Evolutionary conservation across 53 echinoderm and acorn worm species (phyloP).

Genomic region (Echinarachnius parma): DNA sequence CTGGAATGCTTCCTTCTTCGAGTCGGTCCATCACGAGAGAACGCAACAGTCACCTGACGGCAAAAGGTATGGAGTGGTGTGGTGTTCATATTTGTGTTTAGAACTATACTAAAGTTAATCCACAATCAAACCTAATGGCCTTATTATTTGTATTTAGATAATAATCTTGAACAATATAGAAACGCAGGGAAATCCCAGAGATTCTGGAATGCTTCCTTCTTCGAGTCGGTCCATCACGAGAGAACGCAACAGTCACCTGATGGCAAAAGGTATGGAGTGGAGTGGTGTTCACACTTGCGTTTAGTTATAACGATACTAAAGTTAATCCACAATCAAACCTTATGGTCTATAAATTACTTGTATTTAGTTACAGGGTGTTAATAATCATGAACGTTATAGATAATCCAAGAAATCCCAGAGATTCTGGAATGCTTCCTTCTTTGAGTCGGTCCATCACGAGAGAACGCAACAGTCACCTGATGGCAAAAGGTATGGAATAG

Average conservation of each 20-base stretch:
- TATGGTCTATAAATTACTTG: too few species aligned
- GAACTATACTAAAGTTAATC: too few species aligned
- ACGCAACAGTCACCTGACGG: slow-evolving; percentile 34
- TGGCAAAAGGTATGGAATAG: slow-evolving; percentile 36
- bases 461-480: slow-evolving; percentile 44
- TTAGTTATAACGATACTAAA: too few species aligned
- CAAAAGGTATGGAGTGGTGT: slow-evolving; percentile 20
- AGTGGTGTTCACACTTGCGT: too few species aligned
- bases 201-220: slow-evolving; percentile 98
- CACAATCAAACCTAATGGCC: too few species aligned
- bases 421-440: slow-evolving; percentile 98
- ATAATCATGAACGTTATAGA: too few species aligned
- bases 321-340: too few species aligned
- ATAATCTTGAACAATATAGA: too few species aligned
- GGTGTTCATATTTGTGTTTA: too few species aligned
- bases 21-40: slow-evolving; percentile 90
- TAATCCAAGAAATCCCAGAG: slow-evolving; percentile 91
- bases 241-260: slow-evolving; percentile 44
- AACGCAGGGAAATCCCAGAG: slow-evolving; percentile 89
- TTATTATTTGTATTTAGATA: too few species aligned
- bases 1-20: slow-evolving; percentile 98
- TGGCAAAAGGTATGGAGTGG: slow-evolving; percentile 36
- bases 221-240: slow-evolving; percentile 92
- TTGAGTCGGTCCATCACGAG: slow-evolving; percentile 92
- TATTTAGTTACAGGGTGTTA: too few species aligned